phyloP scores from a whole-genome alignment of 2,888 invertebrate genomes.

The Lepeophtheirus nordmannii region DNA sequence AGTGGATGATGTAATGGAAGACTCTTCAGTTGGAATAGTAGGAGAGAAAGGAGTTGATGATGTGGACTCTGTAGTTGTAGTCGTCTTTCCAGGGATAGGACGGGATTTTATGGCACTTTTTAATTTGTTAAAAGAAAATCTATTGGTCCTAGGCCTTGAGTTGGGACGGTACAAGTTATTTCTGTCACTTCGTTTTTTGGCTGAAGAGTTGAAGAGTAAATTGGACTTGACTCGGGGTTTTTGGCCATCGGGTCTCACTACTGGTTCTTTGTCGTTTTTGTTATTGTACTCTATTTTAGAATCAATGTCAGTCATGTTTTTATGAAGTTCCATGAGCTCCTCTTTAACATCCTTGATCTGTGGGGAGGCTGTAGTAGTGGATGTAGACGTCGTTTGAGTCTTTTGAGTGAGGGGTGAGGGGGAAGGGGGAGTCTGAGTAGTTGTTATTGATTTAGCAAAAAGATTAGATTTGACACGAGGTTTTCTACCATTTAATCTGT shows the following conservation, averaged over 20 bases:
- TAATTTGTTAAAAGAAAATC: not conserved
- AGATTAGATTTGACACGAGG: constrained; percentile 24
- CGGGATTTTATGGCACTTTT: not conserved
- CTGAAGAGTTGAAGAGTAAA: not conserved
- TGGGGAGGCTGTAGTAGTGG: not conserved
- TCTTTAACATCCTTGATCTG: not conserved
- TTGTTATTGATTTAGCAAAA: not conserved
- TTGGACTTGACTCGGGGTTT: constrained; percentile 22
- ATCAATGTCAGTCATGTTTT: not conserved
- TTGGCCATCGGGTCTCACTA: constrained; percentile 17
- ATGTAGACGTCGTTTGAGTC: not conserved
- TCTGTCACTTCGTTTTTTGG: not conserved
- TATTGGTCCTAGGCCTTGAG: not conserved
- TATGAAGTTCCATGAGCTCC: not conserved
- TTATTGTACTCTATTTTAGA: not conserved
- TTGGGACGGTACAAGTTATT: not conserved
- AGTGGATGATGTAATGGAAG: not conserved
- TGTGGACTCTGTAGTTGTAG: not conserved
- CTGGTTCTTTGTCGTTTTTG: constrained; percentile 1
- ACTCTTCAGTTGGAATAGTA: not conserved
- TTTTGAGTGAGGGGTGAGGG: not conserved
- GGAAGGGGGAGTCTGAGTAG: not conserved
- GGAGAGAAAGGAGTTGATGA: not conserved
- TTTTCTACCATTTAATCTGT: constrained; percentile 13
- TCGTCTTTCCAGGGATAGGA: not conserved